Conservation (phyloP, 2,888 invertebrate species). For the Drosophila melanosoma region DNA sequence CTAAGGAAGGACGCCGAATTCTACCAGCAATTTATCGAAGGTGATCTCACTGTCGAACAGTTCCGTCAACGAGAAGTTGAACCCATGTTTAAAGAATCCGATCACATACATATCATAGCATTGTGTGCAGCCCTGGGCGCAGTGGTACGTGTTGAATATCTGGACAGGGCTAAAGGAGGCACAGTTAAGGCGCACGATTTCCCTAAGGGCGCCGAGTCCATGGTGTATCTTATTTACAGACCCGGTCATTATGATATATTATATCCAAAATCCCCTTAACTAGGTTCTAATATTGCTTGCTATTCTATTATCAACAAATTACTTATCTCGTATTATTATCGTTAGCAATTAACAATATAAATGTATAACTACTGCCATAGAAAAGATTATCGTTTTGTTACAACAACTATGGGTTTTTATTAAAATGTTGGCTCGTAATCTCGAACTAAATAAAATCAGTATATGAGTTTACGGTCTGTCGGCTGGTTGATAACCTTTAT, state of each 20-base stretch:
- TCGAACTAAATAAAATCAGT: not conserved
- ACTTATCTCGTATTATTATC: too few relatives aligned
- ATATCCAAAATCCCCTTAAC: slow-evolving; percentile 87
- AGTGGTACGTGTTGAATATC: slow-evolving; percentile 97
- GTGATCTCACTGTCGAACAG: slow-evolving; percentile 94
- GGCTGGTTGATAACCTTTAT: slow-evolving; percentile 26
- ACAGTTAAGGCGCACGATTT: slow-evolving; percentile 95
- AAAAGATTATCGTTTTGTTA: not conserved
- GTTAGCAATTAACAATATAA: not conserved
- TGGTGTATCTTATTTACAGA: slow-evolving; percentile 95
- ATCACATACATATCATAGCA: slow-evolving; percentile 99
- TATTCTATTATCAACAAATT: slow-evolving; percentile 9
- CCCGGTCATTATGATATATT: slow-evolving; percentile 99
- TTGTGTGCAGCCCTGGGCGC: slow-evolving; percentile 94
- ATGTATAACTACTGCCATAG: not conserved
- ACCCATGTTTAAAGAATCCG: slow-evolving; percentile 89
- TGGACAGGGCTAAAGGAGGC: slow-evolving; percentile 96
- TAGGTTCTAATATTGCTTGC: not conserved
- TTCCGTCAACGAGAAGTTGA: slow-evolving; percentile 91
- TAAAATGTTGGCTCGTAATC: slow-evolving; percentile 1
- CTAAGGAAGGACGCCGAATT: slow-evolving; percentile 97
- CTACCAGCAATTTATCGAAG: slow-evolving; percentile 98
- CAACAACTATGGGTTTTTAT: not conserved
- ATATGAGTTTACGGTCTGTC: not conserved
- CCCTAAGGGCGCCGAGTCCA: slow-evolving; percentile 92